These are phyloP conservation scores for Pristionchus entomophagus DNA, from an alignment of 2,888 invertebrate species.

Conservation along the genomic window DNA sequence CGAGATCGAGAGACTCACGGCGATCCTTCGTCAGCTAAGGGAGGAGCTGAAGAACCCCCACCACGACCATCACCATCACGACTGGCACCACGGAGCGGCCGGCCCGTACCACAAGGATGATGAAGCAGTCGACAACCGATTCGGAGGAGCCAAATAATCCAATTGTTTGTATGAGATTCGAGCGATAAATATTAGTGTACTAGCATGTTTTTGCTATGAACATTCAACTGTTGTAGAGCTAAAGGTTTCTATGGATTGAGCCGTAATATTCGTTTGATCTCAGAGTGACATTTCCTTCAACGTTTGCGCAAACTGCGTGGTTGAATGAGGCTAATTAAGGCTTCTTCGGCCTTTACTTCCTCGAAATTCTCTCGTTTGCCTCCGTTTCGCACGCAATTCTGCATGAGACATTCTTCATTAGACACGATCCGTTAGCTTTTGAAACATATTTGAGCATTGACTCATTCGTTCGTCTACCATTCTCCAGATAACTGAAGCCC, in stretches of 20 bases:
- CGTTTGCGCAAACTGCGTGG: too few relatives aligned
- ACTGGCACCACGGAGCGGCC: neutral
- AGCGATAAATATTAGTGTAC: conserved; percentile 23
- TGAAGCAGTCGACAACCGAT: neutral
- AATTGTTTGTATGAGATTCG: neutral
- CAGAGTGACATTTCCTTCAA: too few relatives aligned
- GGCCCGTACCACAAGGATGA: neutral
- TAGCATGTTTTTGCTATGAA: too few relatives aligned
- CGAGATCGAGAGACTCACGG: conserved; percentile 8
- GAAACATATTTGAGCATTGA: neutral
- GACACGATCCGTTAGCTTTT: neutral
- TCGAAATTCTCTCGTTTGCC: neutral
- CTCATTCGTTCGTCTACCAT: too few relatives aligned
- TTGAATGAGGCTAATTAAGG: neutral
- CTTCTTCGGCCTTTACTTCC: neutral
- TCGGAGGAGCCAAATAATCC: conserved; percentile 26
- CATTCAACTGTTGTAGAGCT: too few relatives aligned
- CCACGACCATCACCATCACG: neutral
- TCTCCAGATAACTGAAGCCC: too few relatives aligned
- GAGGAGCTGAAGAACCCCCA: neutral
- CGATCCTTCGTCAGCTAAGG: neutral
- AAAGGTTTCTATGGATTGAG: too few relatives aligned
- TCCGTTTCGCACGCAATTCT: neutral
- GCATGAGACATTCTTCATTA: neutral
- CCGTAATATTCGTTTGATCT: too few relatives aligned